Percentiles rank a stretch among this genome's conserved stretches.
phyloP scores from a whole-genome alignment of 1,140 invertebrate species.

The Capitella teleta region DNA sequence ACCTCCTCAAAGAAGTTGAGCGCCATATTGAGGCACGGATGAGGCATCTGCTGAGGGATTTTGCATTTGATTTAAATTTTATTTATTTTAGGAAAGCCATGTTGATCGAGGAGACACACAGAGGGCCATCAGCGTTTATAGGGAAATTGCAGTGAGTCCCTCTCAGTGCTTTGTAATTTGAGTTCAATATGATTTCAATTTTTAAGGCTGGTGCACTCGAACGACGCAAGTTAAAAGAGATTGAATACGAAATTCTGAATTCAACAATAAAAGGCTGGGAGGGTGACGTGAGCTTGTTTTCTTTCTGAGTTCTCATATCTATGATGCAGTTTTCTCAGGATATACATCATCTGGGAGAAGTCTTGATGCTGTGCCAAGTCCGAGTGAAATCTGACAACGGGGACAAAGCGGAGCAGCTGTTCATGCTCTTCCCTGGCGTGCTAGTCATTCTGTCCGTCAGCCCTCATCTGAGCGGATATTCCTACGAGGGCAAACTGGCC shows the following conservation, averaged over 20 bases:
- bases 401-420: conserved; percentile 75
- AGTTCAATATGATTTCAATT: too few relatives aligned
- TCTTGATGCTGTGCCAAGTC: background rate
- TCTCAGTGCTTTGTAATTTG: background rate
- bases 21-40: conserved; percentile 64
- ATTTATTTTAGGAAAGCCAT: conserved; percentile 65
- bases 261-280: conserved; percentile 89
- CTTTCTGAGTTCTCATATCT: background rate
- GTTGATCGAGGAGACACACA: conserved; percentile 92
- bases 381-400: conserved; percentile 24
- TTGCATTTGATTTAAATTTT: conserved; percentile 1
- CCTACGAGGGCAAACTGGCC: conserved; percentile 56
- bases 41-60: background rate
- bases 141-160: conserved; percentile 71
- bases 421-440: conserved; percentile 78
- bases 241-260: conserved; percentile 86
- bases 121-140: conserved; percentile 81
- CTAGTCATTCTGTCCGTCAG: conserved; percentile 83
- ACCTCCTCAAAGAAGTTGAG: conserved; percentile 77
- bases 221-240: conserved; percentile 83
- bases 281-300: conserved; percentile 54
- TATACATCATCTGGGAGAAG: too few relatives aligned
- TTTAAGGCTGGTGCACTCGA: conserved; percentile 57
- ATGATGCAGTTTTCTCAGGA: background rate
- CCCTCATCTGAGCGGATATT: conserved; percentile 81